Percentiles rank a stretch among this genome's conserved stretches.
These are phyloP conservation scores for Apocrypta bakeri DNA, from an alignment of 1,140 invertebrate species.

Conservation along the genomic window DNA sequence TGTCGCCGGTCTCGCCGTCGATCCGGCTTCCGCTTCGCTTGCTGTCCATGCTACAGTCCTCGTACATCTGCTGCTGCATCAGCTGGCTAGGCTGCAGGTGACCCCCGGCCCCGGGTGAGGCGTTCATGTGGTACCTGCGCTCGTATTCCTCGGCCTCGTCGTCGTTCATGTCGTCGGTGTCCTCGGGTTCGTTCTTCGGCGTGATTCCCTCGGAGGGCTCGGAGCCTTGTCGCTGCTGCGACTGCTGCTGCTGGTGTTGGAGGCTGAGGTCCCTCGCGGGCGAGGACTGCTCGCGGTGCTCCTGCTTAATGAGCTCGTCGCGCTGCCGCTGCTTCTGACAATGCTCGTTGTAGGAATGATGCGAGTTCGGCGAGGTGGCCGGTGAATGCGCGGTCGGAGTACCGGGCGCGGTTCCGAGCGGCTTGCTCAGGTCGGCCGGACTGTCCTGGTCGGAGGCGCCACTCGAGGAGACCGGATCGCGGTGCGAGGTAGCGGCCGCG, in stretches of 20 bases:
- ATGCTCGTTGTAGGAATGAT: conserved; percentile 77
- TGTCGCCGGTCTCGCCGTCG: conserved; percentile 68
- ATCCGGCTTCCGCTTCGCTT: conserved; percentile 77
- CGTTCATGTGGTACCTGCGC: conserved; percentile 61
- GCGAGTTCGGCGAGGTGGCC: conserved; percentile 76
- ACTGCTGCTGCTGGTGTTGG: conserved; percentile 62
- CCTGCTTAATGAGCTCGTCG: conserved; percentile 33
- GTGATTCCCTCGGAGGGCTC: conserved; percentile 73
- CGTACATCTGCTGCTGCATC: conserved; percentile 79
- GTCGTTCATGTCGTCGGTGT: conserved; percentile 76
- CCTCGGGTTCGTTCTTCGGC: conserved; percentile 80
- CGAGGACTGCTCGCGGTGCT: conserved; percentile 22
- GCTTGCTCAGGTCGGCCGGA: conserved; percentile 87
- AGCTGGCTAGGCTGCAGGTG: conserved; percentile 57
- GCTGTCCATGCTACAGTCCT: conserved; percentile 86
- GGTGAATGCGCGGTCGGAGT: conserved; percentile 71
- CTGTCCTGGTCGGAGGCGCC: conserved; percentile 79
- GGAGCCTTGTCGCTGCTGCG: conserved; percentile 64
- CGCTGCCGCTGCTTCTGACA: conserved; percentile 60
- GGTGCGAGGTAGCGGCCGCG: conserved; percentile 52
- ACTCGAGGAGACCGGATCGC: conserved; percentile 70
- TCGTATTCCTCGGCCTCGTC: conserved; percentile 77
- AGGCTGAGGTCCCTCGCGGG: conserved; percentile 47
- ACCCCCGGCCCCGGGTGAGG: conserved; percentile 62
- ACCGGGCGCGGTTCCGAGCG: conserved; percentile 56